These are phyloP conservation scores for Coracopsis vasa DNA, from an alignment of 2,113 vertebrate genomes.

Conservation along the genomic window DNA sequence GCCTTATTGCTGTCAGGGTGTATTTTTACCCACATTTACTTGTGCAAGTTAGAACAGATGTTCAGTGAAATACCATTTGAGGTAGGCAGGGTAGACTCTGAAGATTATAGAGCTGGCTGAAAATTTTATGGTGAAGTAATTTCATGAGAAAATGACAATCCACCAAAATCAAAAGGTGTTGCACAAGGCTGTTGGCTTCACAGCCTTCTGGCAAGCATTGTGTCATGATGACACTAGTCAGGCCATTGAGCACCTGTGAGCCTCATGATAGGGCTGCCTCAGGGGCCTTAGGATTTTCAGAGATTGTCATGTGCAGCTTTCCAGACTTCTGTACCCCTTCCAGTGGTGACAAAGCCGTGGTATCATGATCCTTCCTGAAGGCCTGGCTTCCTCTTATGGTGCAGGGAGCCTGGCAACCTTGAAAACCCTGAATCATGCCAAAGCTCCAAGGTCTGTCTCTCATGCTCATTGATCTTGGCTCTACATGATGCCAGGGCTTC, in stretches of 20 bases:
- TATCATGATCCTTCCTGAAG: neutral
- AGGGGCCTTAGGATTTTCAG: neutral
- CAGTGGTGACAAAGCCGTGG: neutral
- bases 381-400: neutral
- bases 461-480: neutral
- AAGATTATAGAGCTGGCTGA: neutral
- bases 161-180: neutral
- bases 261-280: neutral
- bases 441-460: neutral
- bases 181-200: neutral
- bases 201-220: neutral
- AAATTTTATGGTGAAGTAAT: neutral
- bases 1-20: fast-evolving
- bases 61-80: neutral
- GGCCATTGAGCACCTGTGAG: neutral
- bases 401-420: neutral
- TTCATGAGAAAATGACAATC: neutral
- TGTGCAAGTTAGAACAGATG: neutral
- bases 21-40: neutral
- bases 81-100: neutral
- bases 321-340: neutral
- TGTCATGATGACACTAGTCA: neutral
- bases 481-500: neutral
- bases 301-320: neutral
- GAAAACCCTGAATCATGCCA: neutral